These are phyloP conservation scores for Elmis aenea DNA, from an alignment of 2,888 invertebrate species.

Conservation along the genomic window DNA sequence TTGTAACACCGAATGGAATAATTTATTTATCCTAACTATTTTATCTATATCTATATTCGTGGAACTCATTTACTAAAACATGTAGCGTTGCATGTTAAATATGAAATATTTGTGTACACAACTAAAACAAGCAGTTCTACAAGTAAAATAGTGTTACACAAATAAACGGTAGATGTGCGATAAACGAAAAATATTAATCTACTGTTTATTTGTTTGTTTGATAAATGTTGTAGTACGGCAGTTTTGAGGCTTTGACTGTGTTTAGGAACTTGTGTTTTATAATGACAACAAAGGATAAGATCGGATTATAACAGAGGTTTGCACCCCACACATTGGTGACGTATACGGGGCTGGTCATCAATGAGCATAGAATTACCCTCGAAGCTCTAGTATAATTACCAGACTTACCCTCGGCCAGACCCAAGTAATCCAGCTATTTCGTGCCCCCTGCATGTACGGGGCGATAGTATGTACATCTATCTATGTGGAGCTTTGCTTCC, in stretches of 20 bases:
- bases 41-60: too few relatives aligned
- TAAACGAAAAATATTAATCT: too few relatives aligned
- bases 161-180: too few relatives aligned
- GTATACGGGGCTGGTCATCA: conserved; percentile 38
- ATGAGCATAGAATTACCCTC: conserved; percentile 44
- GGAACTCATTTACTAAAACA: conserved; percentile 9
- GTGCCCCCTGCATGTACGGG: conserved; percentile 28
- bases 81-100: conserved; percentile 3
- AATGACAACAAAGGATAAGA: conserved; percentile 41
- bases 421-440: conserved; percentile 43
- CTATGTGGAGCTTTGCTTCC: conserved; percentile 33
- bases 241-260: too few relatives aligned
- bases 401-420: conserved; percentile 38
- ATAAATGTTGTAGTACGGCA: too few relatives aligned
- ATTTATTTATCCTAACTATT: too few relatives aligned
- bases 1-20: too few relatives aligned
- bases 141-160: too few relatives aligned
- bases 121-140: conserved; percentile 6
- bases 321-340: conserved; percentile 24
- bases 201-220: too few relatives aligned
- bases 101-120: conserved; percentile 5
- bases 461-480: conserved; percentile 29
- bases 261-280: conserved; percentile 29
- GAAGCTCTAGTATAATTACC: conserved; percentile 44
- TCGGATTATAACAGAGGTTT: conserved; percentile 38